Base-by-base conservation (phyloP, 2,797 vertebrate genomes). In the Crax fasciolata region DNA sequence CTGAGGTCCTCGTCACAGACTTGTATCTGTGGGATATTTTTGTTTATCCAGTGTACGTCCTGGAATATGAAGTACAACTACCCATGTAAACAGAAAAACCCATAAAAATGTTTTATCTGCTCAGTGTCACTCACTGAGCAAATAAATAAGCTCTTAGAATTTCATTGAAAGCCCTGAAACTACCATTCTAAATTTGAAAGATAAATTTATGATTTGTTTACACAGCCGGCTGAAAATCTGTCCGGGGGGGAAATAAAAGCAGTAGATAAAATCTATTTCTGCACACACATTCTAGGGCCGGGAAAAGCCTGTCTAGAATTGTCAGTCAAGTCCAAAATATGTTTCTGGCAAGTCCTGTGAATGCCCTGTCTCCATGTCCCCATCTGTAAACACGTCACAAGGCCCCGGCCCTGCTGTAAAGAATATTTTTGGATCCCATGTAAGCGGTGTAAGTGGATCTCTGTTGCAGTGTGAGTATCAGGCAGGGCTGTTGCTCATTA, bases 351-450 rank as follows among this genome's bases (percentile, higher is more conserved):
- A 35, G 8, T 51, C 16, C 80, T 25, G 12, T 28, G 51, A 48
- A 32, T 61, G 28, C 4, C 5, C 5, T 1, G 0, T 11, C 41
- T 59, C 78, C 1, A 0, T 52, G 65, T 35, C 2, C 2, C 18
- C 4, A 21, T 43, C 5, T 63, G 2, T 27, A 65, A 74, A 57
- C 30, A 30, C 0, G 0, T 13, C 11, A 5, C 13, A 28, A 41
- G 20, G 39, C 24, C 24, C 32, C 19, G 30, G 10, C 4, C 18
- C 27, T 38, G 18, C 28, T 57, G 57, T 48, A 39, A 46, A 25
- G 55, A 80, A 52, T 4, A 23, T 8, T 48, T 48, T 57, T 24
- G 27, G 19, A 21, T 39, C 9, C 7, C 23, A 23, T 9, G 25
- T 55, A n/a, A 59, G 51, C 15, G 13, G 46, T 9, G 25, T 55